Base-by-base conservation (phyloP, 92 coral and sea anemone species). In the Umimayanthus kanabou region DNA sequence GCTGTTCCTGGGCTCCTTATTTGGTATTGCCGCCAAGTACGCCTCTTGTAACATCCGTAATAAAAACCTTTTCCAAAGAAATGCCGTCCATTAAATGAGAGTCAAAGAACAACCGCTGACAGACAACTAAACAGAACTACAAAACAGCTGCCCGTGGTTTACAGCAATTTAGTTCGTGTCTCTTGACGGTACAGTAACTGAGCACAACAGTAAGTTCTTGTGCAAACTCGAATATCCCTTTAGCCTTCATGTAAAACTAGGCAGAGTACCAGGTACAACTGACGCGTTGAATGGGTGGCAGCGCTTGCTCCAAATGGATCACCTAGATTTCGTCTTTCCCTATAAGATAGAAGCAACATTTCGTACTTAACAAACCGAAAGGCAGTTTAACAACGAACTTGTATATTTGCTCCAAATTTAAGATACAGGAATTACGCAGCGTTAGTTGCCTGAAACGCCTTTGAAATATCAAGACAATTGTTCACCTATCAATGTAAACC, bases 281-380 rank as follows among this genome's bases (percentile, higher is more conserved):
- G 61, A 42, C 45, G 45, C 45, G 11, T 47, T 0, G 10, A 10
- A 47, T 47, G 65, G 15, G 37, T 26, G 65, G 42, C 3, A 29
- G 47, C 11, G 18, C 45, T 76, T 45, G 14, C 55, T 55, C 43
- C 29, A 30, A 80, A 22, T 15, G 15, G 69, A 14, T 29, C 26
- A 55, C 20, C 11, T 33, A 55, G 28, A 30, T 80, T 33, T 80
- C 49, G 71, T 39, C 84, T 33, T 80, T 33, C 47, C 42, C 84
- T 80, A 43, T 33, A 80, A 80, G 13, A 80, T 2, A 61, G 69
- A 61, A 61, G 69, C 70, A 57, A 80, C 22, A 29, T 33, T 80
- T 30, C 11, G 2, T 76, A 0, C 14, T 76, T 42, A 18, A 33
- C 79, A 3, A 9, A 40, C 0, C 23, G 2, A 37, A 5, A 50